Evolutionary conservation across 1,140 invertebrate species (phyloP), one percentile per base, ranked within the genome.

Genomic region (Uloborus diversus): DNA sequence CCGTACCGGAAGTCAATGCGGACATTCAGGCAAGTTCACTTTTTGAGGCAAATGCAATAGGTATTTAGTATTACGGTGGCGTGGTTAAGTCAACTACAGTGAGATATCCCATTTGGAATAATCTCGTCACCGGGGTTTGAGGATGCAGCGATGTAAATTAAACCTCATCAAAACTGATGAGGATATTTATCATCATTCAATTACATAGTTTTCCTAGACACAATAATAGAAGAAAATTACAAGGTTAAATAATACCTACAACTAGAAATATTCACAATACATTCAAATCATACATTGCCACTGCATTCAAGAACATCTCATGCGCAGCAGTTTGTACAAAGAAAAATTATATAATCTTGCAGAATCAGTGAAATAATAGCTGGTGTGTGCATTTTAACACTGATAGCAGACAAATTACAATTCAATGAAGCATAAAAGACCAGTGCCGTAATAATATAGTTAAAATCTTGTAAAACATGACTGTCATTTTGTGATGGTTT

Each of bases 381-480:
- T n/a, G n/a, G n/a, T n/a, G n/a, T n/a, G n/a, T n/a, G n/a, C n/a
- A n/a, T n/a, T n/a, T n/a, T n/a, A n/a, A n/a, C n/a, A n/a, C n/a
- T n/a, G n/a, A n/a, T n/a, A n/a, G n/a, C n/a, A n/a, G n/a, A n/a
- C n/a, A n/a, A n/a, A n/a, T n/a, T n/a, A n/a, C n/a, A n/a, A n/a
- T n/a, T n/a, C n/a, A n/a, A n/a, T n/a, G n/a, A n/a, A n/a, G n/a
- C n/a, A n/a, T n/a, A n/a, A n/a, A n/a, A n/a, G n/a, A n/a, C n/a
- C n/a, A n/a, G n/a, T n/a, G n/a, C n/a, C n/a, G n/a, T n/a, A n/a
- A n/a, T n/a, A n/a, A n/a, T 35, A 70, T 57, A 37, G 68, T 70
- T 70, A 70, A 70, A 70, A 70, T 57, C 68, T 57, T 57, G 68
- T 57, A 70, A 70, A 68, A 28, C 25, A 53, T 68, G 49, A 51